Evolutionary conservation across 2,888 invertebrate genomes (phyloP).

Genomic region (Julus scandinavius): DNA sequence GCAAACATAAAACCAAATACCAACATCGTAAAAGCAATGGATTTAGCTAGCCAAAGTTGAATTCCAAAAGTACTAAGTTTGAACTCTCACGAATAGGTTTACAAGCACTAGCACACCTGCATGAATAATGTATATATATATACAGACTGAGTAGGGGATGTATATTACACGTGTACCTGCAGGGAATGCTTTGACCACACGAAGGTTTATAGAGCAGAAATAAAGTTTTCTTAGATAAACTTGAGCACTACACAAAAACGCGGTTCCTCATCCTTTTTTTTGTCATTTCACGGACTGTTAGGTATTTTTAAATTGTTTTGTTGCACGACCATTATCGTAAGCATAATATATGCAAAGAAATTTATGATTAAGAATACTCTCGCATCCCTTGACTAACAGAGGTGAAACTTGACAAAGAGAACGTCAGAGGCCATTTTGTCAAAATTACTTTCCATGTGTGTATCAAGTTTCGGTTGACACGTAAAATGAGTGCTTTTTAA

Average conservation of each 20-base stretch:
- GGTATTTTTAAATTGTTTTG: background rate
- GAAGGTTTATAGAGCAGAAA: slow-evolving; percentile 42
- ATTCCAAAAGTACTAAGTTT: background rate
- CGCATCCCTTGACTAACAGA: background rate
- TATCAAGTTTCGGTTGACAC: background rate
- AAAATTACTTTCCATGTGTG: background rate
- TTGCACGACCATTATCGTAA: slow-evolving; percentile 7
- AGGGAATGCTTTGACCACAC: slow-evolving; percentile 25
- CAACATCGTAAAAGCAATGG: background rate
- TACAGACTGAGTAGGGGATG: background rate
- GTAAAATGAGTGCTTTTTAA: background rate
- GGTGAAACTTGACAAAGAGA: background rate
- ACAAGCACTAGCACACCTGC: slow-evolving; percentile 36
- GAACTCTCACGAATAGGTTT: background rate
- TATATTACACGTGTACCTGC: slow-evolving; percentile 13
- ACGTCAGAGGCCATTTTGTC: slow-evolving; percentile 3
- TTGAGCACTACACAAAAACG: background rate
- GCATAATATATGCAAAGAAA: slow-evolving; percentile 1
- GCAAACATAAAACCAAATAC: background rate
- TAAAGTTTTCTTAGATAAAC: background rate
- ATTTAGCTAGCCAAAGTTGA: background rate
- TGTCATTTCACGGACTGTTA: slow-evolving; percentile 22
- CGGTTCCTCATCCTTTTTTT: background rate
- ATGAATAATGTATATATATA: background rate
- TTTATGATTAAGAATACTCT: background rate